Evolutionary conservation across 2,113 vertebrate genomes (phyloP).

Genomic region (Pollimyrus isidori): DNA sequence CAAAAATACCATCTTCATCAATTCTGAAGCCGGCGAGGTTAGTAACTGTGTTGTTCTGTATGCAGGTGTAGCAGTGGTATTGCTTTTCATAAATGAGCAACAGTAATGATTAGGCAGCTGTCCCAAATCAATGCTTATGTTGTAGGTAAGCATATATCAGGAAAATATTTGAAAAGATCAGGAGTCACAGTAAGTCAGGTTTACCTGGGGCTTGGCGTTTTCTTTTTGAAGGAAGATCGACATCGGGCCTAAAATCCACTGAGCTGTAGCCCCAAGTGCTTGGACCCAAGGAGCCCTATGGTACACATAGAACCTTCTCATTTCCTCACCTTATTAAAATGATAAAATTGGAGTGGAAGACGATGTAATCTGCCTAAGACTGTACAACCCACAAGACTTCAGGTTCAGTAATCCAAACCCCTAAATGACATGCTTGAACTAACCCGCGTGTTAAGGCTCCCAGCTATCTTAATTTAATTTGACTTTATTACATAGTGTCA

Average conservation of each 20-base stretch:
- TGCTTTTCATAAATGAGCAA: not conserved
- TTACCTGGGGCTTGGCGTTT: no score
- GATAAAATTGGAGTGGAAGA: not conserved
- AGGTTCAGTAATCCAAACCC: not conserved
- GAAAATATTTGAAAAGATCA: not conserved
- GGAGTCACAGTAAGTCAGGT: no score
- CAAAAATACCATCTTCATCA: not conserved
- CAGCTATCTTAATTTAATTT: constrained; percentile 12
- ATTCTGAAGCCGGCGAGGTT: not conserved
- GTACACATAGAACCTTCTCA: not conserved
- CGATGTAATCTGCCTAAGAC: not conserved
- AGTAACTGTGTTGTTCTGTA: not conserved
- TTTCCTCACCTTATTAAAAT: not conserved
- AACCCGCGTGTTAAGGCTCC: constrained; percentile 1
- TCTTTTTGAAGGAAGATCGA: no score
- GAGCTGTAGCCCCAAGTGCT: no score
- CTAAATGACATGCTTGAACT: constrained; percentile 8
- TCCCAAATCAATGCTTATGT: not conserved
- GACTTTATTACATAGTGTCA: constrained; percentile 23
- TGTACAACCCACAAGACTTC: constrained; percentile 15
- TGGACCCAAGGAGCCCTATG: no score
- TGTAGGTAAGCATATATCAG: not conserved
- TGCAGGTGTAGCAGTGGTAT: not conserved
- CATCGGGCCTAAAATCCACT: no score
- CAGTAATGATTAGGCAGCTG: not conserved